These are phyloP conservation scores for Pollachius pollachius DNA, from an alignment of 2,113 vertebrate genomes.

Conservation along the genomic window DNA sequence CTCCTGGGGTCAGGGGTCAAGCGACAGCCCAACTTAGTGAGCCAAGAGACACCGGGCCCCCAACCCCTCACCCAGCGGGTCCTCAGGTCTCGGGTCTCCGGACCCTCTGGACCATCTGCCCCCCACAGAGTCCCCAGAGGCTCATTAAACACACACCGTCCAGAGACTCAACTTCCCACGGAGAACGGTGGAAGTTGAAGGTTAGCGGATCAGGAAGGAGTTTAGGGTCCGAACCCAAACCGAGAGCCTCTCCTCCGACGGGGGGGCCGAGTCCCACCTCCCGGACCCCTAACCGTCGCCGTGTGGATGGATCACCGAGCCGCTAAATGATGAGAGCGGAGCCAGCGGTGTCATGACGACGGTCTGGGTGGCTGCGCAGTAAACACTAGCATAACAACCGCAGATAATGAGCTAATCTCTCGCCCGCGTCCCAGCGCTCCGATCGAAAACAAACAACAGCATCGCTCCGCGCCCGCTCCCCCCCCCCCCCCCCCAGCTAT, in stretches of 20 bases:
- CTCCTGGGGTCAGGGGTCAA: too few species aligned
- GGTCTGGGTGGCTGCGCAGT: too few species aligned
- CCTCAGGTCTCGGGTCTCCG: slow-evolving; percentile 43
- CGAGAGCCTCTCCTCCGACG: too few species aligned
- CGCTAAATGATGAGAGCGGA: too few species aligned
- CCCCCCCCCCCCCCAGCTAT: background rate
- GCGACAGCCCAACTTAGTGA: too few species aligned
- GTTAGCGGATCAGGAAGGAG: background rate
- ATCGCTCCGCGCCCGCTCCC: slow-evolving; percentile 17
- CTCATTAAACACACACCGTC: slow-evolving; percentile 63
- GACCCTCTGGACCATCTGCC: slow-evolving; percentile 64
- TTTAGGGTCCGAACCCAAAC: background rate
- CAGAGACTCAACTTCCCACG: slow-evolving; percentile 36
- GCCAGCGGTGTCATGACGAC: too few species aligned
- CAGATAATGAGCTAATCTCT: background rate
- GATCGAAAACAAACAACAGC: background rate
- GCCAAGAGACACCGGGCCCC: too few species aligned
- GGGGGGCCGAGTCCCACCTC: too few species aligned
- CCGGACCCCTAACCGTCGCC: too few species aligned
- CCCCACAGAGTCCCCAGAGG: slow-evolving; percentile 44
- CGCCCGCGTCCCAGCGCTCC: too few species aligned
- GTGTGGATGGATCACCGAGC: too few species aligned
- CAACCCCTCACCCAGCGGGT: background rate
- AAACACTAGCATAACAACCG: background rate
- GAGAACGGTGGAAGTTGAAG: background rate